A percentile compares a stretch with the other conserved stretches of the same genome.
These are phyloP conservation scores for Procambarus clarkii DNA, from an alignment of 1,140 invertebrate species.

Conservation along the genomic window DNA sequence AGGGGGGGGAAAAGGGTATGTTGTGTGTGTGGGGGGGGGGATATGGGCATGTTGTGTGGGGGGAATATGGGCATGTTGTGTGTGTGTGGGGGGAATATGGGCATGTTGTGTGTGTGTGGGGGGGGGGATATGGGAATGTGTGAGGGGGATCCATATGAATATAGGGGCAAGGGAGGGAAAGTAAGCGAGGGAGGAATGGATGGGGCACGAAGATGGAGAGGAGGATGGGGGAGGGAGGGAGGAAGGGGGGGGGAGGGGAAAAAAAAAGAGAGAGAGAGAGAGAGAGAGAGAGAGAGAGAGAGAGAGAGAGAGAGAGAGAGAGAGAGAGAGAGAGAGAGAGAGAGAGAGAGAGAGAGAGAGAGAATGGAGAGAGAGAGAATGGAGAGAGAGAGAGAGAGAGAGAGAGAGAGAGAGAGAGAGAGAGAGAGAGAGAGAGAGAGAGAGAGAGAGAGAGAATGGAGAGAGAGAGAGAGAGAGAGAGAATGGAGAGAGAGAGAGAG, in stretches of 20 bases:
- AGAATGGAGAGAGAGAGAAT: not conserved
- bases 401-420: conserved; percentile 2
- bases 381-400: not conserved
- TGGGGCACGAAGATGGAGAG: not conserved
- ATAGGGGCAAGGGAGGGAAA: not conserved
- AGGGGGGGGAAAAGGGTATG: too few species aligned
- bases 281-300: conserved; percentile 2
- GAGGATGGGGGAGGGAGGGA: not conserved
- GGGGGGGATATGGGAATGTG: too few species aligned
- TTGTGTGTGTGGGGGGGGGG: too few species aligned
- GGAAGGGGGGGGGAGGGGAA: not conserved
- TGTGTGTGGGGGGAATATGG: too few species aligned
- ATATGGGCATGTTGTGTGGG: too few species aligned
- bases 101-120: too few species aligned
- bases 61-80: too few species aligned
- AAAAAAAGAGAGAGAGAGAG: not conserved
- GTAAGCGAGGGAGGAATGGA: not conserved
- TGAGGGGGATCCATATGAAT: too few species aligned
- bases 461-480: too few species aligned
- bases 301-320: not conserved
- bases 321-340: not conserved
- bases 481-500: too few species aligned
- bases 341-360: not conserved
- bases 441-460: conserved; percentile 2
- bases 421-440: conserved; percentile 2